Evolutionary conservation across 2,888 invertebrate genomes (phyloP), one percentile per base, ranked within the genome.

Genomic region (Chaitophorus viminalis): DNA sequence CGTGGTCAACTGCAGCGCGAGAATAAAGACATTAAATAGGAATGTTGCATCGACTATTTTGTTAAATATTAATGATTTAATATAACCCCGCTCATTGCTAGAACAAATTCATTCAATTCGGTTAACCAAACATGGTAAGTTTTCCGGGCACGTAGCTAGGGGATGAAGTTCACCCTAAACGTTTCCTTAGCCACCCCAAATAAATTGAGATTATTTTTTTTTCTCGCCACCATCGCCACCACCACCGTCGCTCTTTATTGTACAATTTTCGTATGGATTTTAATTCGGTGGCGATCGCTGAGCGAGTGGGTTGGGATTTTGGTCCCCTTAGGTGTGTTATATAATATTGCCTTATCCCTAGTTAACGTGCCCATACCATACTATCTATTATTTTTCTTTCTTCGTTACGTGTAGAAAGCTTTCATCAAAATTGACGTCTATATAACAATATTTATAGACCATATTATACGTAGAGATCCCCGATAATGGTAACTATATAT

Each of bases 351-450:
- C 65, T 84, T 70, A 70, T 29, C 39, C 54, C 3, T 65, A 29
- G 39, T 39, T 46, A 83, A 65, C 72, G 83, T 65, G 31, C 68
- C 14, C 68, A 11, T 36, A 65, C 46, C 52, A 52, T 36, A 65
- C 46, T 33, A 52, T 33, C 31, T 84, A 77, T 65, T 84, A 84
- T 84, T 84, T 76, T 76, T 76, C 65, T 84, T 76, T 76, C 36
- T n/a, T 33, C n/a, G 84, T 84, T 77, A 84, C 84, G 84, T 84
- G 84, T 68, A 68, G 68, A 84, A 84, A 84, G 77, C 84, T 84
- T 84, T 84, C 84, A 84, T 84, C 77, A 84, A 84, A 84, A 77
- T 84, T 77, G 76, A 84, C 76, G 84, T 77, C 77, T 77, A 18
- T 77, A 84, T 31, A 68, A 65, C 68, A 84, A 84, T 84, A 84